Conservation (phyloP, 2,113 vertebrate genomes). For the Fregata magnificens region DNA sequence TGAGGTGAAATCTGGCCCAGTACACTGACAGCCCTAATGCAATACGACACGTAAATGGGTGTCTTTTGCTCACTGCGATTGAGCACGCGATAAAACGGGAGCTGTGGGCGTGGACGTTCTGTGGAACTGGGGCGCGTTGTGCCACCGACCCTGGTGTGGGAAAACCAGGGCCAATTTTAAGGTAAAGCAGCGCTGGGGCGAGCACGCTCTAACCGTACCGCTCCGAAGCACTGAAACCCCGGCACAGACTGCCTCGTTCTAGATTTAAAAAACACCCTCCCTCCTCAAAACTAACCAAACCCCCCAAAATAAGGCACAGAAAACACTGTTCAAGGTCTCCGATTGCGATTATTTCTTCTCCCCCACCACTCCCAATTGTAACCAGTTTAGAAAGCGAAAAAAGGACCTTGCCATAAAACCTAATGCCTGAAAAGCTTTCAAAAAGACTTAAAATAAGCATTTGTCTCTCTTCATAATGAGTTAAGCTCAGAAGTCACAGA, state of each 20-base stretch:
- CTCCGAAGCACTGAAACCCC: not conserved
- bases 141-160: not conserved
- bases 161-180: not conserved
- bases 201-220: accelerated
- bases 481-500: slow-evolving; percentile 46
- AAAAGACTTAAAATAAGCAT: slow-evolving; percentile 2
- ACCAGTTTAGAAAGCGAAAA: not conserved
- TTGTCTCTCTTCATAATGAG: slow-evolving; percentile 30
- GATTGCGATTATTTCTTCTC: not conserved
- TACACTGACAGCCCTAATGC: accelerated
- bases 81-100: accelerated
- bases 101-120: accelerated
- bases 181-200: not conserved
- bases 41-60: accelerated
- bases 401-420: not conserved
- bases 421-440: not conserved
- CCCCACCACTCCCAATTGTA: not conserved
- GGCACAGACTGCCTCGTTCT: not conserved
- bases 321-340: not conserved
- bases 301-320: not conserved
- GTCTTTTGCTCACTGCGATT: not conserved
- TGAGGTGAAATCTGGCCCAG: not conserved
- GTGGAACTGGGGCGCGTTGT: accelerated
- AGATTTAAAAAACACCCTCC: not conserved
- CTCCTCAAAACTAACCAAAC: not conserved